These are phyloP conservation scores for Planiliza haematocheilus DNA, from an alignment of 2,113 vertebrate genomes.

Conservation along the genomic window DNA sequence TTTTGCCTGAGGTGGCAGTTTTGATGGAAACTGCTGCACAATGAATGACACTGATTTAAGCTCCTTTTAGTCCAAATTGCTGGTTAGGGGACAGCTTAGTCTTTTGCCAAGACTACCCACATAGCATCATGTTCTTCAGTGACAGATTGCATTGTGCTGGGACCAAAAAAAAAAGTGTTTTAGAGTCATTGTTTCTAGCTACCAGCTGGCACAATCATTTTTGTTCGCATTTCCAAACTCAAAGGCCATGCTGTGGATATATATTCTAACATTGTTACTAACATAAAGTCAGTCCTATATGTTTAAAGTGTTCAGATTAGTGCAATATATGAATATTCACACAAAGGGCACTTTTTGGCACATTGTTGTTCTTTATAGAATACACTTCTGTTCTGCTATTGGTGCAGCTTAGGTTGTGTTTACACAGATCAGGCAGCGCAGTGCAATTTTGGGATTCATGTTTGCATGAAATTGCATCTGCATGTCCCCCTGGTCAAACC, in stretches of 20 bases:
- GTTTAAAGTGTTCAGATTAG: neutral
- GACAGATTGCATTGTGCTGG: slow-evolving; percentile 57
- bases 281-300: no score
- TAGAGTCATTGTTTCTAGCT: slow-evolving; percentile 45
- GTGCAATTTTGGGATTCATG: neutral
- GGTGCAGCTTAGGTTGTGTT: neutral
- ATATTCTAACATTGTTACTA: no score
- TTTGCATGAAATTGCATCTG: slow-evolving; percentile 4
- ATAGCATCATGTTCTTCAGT: slow-evolving; percentile 59
- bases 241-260: slow-evolving; percentile 4
- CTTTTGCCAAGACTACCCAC: slow-evolving; percentile 58
- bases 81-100: slow-evolving; percentile 29
- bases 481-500: neutral
- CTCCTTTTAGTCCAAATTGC: slow-evolving; percentile 49
- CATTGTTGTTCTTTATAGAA: neutral
- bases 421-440: neutral
- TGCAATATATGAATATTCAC: neutral
- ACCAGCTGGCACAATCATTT: slow-evolving; percentile 66
- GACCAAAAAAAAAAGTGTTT: slow-evolving; percentile 34
- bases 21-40: slow-evolving; percentile 42
- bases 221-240: slow-evolving; percentile 40
- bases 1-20: slow-evolving; percentile 23
- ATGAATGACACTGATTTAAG: slow-evolving; percentile 57
- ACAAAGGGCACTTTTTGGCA: neutral
- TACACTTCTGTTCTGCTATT: no score